Evolutionary conservation across 2,888 invertebrate genomes (phyloP), one percentile per base, ranked within the genome.

Genomic region (Pammene fasciana): DNA sequence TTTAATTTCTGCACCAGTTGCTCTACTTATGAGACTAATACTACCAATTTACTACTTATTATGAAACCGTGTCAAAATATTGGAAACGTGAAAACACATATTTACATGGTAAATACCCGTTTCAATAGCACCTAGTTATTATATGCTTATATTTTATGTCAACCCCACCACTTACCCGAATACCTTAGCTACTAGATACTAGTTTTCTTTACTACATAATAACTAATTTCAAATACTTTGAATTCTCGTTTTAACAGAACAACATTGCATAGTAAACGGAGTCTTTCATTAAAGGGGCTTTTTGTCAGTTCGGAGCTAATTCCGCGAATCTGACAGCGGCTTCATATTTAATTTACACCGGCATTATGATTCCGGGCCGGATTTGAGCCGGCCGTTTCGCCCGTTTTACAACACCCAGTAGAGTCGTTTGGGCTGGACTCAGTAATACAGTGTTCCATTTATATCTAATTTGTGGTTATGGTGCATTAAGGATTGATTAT

Each of bases 401-500:
- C 74, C 76, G 80, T 81, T 86, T 86, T 85, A 87, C 82, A 78
- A 75, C 83, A 79, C 87, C 85, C 87, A 66, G 78, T 74, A 75
- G 86, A 74, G 81, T 82, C 82, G 80, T 86, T 83, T 59, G 68
- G 76, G 76, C 78, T 62, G 72, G 67, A 75, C 72, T 74, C 68
- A 75, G 81, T 81, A 81, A 79, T 84, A 81, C 77, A 76, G 76
- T 80, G 78, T 82, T 85, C 83, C 83, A 84, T 86, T 86, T 83
- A 82, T 81, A 78, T 81, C 83, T 84, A 84, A 86, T 84, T 85
- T 82, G 75, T 71, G 71, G 72, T 61, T 64, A 57, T 61, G 61
- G 60, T 41, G 60, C 72, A 79, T 82, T 78, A 81, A 76, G 74
- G 76, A 82, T 81, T 81, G 77, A 82, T 79, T 74, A 70, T 70